Evolutionary conservation across 2,888 invertebrate species (phyloP).

Genomic region (Dorcus hopei): DNA sequence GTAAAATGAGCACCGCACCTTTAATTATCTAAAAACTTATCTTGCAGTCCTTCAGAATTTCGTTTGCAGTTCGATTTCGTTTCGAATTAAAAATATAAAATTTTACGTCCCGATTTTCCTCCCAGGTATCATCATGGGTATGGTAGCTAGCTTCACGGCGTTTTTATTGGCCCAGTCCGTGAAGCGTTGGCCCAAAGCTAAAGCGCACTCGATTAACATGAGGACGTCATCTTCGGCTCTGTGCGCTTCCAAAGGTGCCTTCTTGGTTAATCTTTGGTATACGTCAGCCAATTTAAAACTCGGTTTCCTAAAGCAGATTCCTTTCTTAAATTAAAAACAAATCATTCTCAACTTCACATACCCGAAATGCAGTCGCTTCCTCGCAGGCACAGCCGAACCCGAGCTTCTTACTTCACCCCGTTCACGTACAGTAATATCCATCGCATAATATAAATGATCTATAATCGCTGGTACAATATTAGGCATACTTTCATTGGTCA

Average conservation of each 20-base stretch:
- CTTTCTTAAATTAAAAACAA: neutral
- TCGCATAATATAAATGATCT: no score
- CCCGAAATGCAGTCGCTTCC: no score
- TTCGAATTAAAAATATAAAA: no score
- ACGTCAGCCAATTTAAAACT: slow-evolving; percentile 56
- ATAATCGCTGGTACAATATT: slow-evolving; percentile 34
- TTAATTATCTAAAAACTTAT: no score
- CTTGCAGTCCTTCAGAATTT: no score
- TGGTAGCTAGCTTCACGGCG: slow-evolving; percentile 41
- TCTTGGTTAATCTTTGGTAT: slow-evolving; percentile 55
- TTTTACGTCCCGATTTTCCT: slow-evolving; percentile 19
- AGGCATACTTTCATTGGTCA: slow-evolving; percentile 55
- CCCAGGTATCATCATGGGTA: slow-evolving; percentile 32
- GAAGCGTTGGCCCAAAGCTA: slow-evolving; percentile 57
- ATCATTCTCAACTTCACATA: no score
- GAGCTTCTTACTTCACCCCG: no score
- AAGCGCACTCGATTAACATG: slow-evolving; percentile 61
- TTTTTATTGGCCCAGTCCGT: slow-evolving; percentile 54
- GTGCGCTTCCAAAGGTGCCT: slow-evolving; percentile 54
- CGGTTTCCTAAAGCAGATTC: slow-evolving; percentile 24
- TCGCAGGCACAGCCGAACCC: no score
- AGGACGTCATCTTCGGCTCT: slow-evolving; percentile 68
- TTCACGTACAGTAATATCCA: no score
- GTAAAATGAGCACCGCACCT: no score
- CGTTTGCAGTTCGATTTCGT: no score